Conservation (phyloP, 2,113 vertebrate species). For the Spilogale gracilis region DNA sequence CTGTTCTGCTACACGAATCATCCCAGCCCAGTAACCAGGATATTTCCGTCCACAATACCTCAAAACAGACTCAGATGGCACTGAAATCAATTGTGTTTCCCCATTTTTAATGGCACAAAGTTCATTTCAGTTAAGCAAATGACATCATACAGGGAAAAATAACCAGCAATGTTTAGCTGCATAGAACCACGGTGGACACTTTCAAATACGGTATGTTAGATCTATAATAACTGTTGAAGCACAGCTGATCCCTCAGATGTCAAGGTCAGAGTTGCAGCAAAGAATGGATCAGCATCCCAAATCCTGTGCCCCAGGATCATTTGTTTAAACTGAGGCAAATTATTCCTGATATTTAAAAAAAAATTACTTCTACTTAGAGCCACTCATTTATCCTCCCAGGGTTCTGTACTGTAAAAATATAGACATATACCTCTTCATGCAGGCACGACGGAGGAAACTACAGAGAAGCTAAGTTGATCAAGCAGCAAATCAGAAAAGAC, state of each 20-base stretch:
- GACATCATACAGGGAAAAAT: conserved; percentile 50
- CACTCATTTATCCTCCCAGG: conserved; percentile 18
- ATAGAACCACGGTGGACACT: neutral
- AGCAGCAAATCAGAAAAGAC: neutral
- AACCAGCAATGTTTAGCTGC: neutral
- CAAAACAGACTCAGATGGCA: conserved; percentile 78
- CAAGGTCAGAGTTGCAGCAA: neutral
- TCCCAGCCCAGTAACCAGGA: conserved; percentile 78
- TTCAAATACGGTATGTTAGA: neutral
- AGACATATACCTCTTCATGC: neutral
- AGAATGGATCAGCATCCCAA: conserved; percentile 23
- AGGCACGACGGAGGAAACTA: neutral
- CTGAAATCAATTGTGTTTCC: conserved; percentile 76
- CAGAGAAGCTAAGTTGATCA: neutral
- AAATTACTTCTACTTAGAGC: conserved; percentile 14
- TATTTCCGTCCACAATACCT: conserved; percentile 84
- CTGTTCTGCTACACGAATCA: conserved; percentile 77
- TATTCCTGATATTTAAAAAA: conserved; percentile 33
- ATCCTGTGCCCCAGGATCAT: neutral
- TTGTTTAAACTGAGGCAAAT: conserved; percentile 10
- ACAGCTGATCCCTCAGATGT: neutral
- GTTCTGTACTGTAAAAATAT: neutral
- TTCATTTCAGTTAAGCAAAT: conserved; percentile 81
- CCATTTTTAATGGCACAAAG: conserved; percentile 80
- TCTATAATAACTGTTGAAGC: neutral